Conservation (phyloP, 2,888 invertebrate genomes). For the Siphlonurus alternatus region DNA sequence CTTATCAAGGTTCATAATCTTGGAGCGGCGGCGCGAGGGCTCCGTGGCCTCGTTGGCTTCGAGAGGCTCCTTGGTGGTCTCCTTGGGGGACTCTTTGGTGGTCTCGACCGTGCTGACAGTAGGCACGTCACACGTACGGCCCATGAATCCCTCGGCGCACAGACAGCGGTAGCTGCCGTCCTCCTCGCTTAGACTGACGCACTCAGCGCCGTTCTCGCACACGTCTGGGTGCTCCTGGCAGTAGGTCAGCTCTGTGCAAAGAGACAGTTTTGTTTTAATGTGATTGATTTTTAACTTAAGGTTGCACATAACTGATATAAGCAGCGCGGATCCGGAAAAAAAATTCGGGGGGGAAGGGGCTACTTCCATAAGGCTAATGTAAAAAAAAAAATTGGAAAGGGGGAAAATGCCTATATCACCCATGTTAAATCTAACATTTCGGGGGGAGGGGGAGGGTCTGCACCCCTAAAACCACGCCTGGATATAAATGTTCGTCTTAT, state of each 20-base stretch:
- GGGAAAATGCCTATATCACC: too few species aligned
- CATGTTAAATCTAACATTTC: too few species aligned
- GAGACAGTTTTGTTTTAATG: conserved; percentile 4
- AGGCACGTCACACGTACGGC: conserved; percentile 53
- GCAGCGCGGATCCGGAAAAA: too few species aligned
- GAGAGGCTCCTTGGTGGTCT: not conserved
- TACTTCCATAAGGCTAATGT: too few species aligned
- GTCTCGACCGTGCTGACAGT: not conserved
- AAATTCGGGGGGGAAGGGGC: too few species aligned
- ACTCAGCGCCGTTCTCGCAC: conserved; percentile 68
- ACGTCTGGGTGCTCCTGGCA: conserved; percentile 59
- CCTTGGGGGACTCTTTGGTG: too few species aligned
- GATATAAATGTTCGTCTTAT: too few species aligned
- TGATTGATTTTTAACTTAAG: not conserved
- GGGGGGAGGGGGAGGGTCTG: too few species aligned
- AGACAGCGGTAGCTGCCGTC: conserved; percentile 62
- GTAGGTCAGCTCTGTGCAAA: conserved; percentile 53
- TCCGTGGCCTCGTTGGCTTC: not conserved
- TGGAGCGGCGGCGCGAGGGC: not conserved
- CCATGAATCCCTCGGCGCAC: conserved; percentile 56
- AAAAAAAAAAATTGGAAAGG: too few species aligned
- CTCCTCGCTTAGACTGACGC: conserved; percentile 56
- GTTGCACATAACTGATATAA: too few species aligned
- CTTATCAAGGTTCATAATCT: not conserved
- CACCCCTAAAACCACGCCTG: too few species aligned